These are phyloP conservation scores for Pollenia griseotomentosa DNA, from an alignment of 2,888 invertebrate species.

Conservation along the genomic window DNA sequence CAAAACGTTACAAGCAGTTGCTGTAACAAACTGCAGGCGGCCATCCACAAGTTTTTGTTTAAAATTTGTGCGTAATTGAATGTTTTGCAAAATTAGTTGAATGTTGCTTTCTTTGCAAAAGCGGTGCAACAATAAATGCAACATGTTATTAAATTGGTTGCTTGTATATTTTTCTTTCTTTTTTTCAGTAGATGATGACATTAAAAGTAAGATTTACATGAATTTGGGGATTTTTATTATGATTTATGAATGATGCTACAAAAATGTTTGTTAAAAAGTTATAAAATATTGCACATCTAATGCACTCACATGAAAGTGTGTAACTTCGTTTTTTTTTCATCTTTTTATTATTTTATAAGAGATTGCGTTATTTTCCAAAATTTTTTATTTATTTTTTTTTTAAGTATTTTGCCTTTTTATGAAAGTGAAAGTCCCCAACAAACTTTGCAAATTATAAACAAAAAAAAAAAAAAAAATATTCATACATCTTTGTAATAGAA, in stretches of 20 bases:
- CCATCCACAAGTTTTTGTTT: conserved; percentile 15
- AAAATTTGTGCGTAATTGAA: conserved; percentile 48
- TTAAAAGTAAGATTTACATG: conserved; percentile 55
- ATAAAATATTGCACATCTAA: conserved; percentile 53
- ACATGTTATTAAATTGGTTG: conserved; percentile 35
- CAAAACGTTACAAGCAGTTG: conserved; percentile 30
- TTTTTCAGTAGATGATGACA: conserved; percentile 48
- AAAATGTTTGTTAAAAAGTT: conserved; percentile 38
- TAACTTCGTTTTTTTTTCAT: conserved; percentile 15
- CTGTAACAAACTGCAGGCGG: not conserved
- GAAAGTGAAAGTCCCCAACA: conserved; percentile 70
- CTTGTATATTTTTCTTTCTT: not conserved
- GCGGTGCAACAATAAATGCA: conserved; percentile 22
- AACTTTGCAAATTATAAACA: conserved; percentile 41
- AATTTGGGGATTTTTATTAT: conserved; percentile 48
- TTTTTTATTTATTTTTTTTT: not conserved
- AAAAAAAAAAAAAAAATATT: conserved; percentile 36
- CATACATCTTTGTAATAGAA: conserved; percentile 9
- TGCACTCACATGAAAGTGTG: conserved; percentile 38
- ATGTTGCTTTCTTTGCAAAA: conserved; percentile 1
- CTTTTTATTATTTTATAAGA: conserved; percentile 52
- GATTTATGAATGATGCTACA: conserved; percentile 59
- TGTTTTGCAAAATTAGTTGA: not conserved
- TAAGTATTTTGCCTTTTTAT: conserved; percentile 34
- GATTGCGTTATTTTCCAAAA: conserved; percentile 66